A percentile compares a stretch with the other conserved stretches of the same genome.
phyloP scores from a whole-genome alignment of 2,797 vertebrate species.

The Novumbra hubbsi region DNA sequence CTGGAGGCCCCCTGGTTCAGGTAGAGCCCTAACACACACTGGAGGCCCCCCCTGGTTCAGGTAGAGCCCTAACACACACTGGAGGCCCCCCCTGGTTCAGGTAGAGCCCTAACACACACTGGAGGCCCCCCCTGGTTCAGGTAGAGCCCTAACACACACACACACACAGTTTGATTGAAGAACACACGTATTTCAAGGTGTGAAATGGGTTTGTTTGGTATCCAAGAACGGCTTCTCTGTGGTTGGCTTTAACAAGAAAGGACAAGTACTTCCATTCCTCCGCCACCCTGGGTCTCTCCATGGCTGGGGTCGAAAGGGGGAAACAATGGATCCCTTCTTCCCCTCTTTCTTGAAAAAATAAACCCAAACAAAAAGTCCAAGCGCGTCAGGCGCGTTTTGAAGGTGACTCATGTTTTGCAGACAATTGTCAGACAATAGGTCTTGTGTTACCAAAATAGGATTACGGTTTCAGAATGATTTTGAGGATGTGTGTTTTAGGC shows the following conservation, averaged over 20 bases:
- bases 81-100: slow-evolving; percentile 89
- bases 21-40: slow-evolving; percentile 84
- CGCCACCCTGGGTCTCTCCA: slow-evolving; percentile 15
- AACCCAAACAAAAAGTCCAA: slow-evolving; percentile 7
- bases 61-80: slow-evolving; percentile 84
- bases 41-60: slow-evolving; percentile 89
- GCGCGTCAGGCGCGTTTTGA: slow-evolving; percentile 29
- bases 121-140: slow-evolving; percentile 89
- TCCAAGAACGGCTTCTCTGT: slow-evolving; percentile 3
- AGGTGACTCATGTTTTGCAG: slow-evolving; percentile 41
- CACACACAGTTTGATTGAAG: neutral
- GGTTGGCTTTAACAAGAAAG: slow-evolving; percentile 8
- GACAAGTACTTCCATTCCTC: slow-evolving; percentile 12
- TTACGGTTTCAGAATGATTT: slow-evolving; percentile 20
- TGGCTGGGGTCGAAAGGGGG: slow-evolving; percentile 8
- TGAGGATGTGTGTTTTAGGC: slow-evolving; percentile 60
- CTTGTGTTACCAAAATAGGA: slow-evolving; percentile 18
- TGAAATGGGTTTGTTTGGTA: neutral
- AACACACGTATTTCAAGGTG: neutral
- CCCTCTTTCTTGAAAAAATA: neutral
- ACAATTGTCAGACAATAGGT: slow-evolving; percentile 30
- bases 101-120: slow-evolving; percentile 84
- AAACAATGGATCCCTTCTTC: slow-evolving; percentile 51
- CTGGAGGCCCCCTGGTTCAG: slow-evolving; percentile 91
- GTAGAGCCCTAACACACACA: slow-evolving; percentile 53